Base-by-base conservation (phyloP, 2,113 vertebrate genomes). In the Salminus brasiliensis region DNA sequence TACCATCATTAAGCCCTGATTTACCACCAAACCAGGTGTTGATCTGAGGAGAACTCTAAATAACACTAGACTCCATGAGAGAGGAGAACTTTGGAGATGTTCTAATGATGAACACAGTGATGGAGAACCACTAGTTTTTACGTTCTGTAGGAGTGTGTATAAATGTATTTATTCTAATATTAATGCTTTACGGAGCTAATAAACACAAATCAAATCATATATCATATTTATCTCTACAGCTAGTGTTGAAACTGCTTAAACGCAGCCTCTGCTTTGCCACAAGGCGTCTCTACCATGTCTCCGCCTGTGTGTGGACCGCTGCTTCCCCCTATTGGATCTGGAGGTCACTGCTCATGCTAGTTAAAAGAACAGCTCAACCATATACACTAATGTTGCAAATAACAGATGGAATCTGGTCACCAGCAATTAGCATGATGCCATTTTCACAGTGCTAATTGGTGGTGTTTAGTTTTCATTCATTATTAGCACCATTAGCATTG, bases 241-340 rank as follows among this genome's bases (percentile, higher is more conserved):
- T n/a, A n/a, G n/a, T n/a, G n/a, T n/a, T n/a, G n/a, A n/a, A 63
- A 36, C 12, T 23, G 21, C 59, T 63, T 30, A 41, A 77, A 68
- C 47, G n/a, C 73, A 27, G 13, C 13, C 30, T 66, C 47, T 36
- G 6, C 30, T 52, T 52, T 60, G 57, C 25, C 29, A 23, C 6
- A 23, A 57, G 9, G 0, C 59, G 25, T 49, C 43, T 32, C 47
- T 25, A 41, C 27, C 10, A 5, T 1, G 5, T 63, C 57, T 39
- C 15, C 29, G 3, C 32, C 78, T 18, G 74, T 47, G 7, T 88
- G 84, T 84, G 83, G 92, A 90, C 75, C 90, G 87, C 84, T 91
- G 85, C 78, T 90, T 86, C 93, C 93, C 91, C 92, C 93, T 93
- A 80, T 85, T 91, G 93, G 90, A 41, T 45, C 10, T 52, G 39